phyloP scores from a whole-genome alignment of 1,140 invertebrate genomes.

The Rhopalosiphum padi region DNA sequence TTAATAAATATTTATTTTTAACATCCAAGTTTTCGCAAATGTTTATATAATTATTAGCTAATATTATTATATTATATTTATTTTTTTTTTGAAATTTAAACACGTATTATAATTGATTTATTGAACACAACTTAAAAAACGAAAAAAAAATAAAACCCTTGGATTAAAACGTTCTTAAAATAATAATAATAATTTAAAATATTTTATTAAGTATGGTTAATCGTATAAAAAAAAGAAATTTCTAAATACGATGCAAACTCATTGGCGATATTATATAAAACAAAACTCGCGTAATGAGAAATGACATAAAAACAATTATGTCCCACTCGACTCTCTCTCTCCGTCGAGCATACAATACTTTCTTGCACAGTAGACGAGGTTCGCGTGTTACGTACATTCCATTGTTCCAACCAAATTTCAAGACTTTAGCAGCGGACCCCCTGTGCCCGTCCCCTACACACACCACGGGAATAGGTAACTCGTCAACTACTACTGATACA shows the following conservation, averaged over 20 bases:
- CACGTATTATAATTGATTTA: too few relatives aligned
- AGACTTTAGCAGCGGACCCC: conserved; percentile 27
- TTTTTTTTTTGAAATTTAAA: background rate
- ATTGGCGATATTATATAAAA: background rate
- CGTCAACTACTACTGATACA: conserved; percentile 39
- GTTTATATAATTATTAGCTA: background rate
- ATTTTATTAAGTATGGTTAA: conserved; percentile 5
- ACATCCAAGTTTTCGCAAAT: background rate
- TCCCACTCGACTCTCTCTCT: background rate
- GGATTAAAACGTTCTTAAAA: background rate
- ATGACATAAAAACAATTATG: conserved; percentile 25
- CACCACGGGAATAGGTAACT: conserved; percentile 6
- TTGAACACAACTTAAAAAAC: background rate
- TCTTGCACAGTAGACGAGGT: background rate
- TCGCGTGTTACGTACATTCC: conserved; percentile 33
- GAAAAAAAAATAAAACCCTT: background rate
- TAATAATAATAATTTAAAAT: background rate
- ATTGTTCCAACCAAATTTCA: conserved; percentile 28
- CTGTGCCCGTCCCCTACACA: background rate
- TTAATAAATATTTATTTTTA: background rate
- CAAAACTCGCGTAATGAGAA: conserved; percentile 9
- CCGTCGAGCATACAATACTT: background rate
- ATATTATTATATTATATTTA: background rate
- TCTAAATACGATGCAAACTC: background rate
- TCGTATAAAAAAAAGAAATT: background rate